Conservation (phyloP, 2,797 vertebrate species). For the Corythornis leucogaster region DNA sequence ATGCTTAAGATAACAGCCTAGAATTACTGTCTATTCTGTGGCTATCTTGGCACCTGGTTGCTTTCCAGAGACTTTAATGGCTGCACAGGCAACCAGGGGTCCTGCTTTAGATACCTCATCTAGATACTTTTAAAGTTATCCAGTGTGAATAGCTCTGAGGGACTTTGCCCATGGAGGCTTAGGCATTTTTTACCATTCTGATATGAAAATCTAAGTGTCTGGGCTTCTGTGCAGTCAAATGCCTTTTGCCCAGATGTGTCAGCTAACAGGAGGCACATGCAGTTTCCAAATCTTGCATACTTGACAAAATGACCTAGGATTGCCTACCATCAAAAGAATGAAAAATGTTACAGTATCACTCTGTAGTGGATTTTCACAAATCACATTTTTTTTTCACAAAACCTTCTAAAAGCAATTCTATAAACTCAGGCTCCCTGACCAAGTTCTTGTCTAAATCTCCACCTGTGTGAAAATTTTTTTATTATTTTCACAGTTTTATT, state of each 20-base stretch:
- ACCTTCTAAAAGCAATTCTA: not conserved
- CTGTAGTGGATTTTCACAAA: not conserved
- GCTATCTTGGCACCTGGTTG: not conserved
- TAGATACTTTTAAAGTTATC: not conserved
- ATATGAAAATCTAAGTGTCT: not conserved
- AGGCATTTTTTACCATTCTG: not conserved
- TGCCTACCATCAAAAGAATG: not conserved
- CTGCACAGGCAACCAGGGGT: not conserved
- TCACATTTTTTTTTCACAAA: not conserved
- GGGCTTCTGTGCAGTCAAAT: not conserved
- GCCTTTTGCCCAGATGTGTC: not conserved
- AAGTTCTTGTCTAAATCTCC: not conserved
- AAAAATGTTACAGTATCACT: not conserved
- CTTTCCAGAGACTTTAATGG: not conserved
- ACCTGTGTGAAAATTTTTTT: not conserved
- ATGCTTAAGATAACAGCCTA: not conserved
- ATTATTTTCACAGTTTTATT: no score
- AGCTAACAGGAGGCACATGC: not conserved
- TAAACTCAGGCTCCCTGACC: not conserved
- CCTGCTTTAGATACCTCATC: not conserved
- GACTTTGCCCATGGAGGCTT: not conserved
- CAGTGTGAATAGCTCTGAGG: not conserved
- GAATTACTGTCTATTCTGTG: not conserved
- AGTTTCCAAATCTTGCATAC: not conserved
- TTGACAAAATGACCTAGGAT: not conserved